Evolutionary conservation across 2,113 vertebrate genomes (phyloP).

Genomic region (Oostethus manadensis): DNA sequence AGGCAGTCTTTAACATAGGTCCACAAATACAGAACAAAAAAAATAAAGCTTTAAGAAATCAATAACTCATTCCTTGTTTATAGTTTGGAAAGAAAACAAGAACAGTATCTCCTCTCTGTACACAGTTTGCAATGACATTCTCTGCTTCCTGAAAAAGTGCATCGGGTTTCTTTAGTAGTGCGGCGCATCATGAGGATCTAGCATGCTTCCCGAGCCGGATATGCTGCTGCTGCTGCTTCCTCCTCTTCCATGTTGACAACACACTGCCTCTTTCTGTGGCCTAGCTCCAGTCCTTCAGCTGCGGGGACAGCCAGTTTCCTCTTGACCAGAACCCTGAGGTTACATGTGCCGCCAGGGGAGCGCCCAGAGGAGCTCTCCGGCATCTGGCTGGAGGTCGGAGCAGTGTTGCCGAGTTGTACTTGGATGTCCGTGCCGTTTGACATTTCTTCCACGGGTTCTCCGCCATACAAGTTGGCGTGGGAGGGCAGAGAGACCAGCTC

Average conservation of each 20-base stretch:
- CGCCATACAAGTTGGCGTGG: conserved; percentile 1
- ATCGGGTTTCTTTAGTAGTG: neutral
- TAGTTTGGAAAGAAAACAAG: neutral
- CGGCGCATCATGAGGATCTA: neutral
- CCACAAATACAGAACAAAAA: no score
- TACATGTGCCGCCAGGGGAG: conserved; percentile 15
- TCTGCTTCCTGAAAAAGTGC: conserved; percentile 10
- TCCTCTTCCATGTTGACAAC: conserved; percentile 45
- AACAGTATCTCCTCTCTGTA: no score
- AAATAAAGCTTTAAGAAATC: no score
- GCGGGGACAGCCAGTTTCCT: conserved; percentile 53
- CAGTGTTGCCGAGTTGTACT: neutral
- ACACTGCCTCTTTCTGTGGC: conserved; percentile 62
- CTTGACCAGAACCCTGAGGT: conserved; percentile 45
- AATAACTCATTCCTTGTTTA: no score
- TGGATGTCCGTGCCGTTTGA: conserved; percentile 26
- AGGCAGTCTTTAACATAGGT: no score
- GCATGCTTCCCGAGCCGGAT: conserved; percentile 21
- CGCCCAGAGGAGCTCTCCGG: conserved; percentile 35
- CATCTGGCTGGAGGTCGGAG: neutral
- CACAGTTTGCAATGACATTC: no score
- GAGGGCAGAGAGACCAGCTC: conserved; percentile 25
- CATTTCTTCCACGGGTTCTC: conserved; percentile 8
- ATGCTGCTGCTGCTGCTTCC: conserved; percentile 1
- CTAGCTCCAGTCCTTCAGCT: conserved; percentile 34